Evolutionary conservation across 2,113 vertebrate species (phyloP).

Genomic region (Ptilonorhynchus violaceus): DNA sequence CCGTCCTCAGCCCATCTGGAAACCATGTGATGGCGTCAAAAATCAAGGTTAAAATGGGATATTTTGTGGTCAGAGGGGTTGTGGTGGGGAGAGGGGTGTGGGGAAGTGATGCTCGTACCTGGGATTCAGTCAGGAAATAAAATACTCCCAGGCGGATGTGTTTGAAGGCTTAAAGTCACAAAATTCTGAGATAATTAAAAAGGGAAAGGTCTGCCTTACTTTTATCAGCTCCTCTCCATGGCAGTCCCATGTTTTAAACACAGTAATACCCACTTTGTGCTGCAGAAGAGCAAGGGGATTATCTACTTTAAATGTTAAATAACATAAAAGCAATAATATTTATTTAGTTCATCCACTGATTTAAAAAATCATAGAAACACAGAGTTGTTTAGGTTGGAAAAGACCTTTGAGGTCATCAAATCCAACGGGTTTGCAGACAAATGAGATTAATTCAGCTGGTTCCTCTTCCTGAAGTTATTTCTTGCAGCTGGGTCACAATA

Average conservation of each 20-base stretch:
- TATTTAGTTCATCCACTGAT: not conserved
- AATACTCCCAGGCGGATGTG: not conserved
- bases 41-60: not conserved
- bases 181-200: not conserved
- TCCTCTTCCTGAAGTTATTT: not conserved
- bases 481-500: not conserved
- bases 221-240: not conserved
- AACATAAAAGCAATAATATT: not conserved
- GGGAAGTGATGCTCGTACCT: not conserved
- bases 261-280: not conserved
- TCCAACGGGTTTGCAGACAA: not conserved
- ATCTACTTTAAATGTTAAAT: not conserved
- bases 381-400: not conserved
- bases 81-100: not conserved
- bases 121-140: not conserved
- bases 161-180: not conserved
- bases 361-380: not conserved
- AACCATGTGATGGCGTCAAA: accelerated
- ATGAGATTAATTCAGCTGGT: accelerated
- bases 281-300: not conserved
- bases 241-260: not conserved
- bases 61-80: not conserved
- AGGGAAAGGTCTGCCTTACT: not conserved
- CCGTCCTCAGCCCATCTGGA: not conserved
- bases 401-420: not conserved